Evolutionary conservation across 2,113 vertebrate species (phyloP), one percentile per base, ranked within the genome.

Genomic region (Chamaea fasciata): DNA sequence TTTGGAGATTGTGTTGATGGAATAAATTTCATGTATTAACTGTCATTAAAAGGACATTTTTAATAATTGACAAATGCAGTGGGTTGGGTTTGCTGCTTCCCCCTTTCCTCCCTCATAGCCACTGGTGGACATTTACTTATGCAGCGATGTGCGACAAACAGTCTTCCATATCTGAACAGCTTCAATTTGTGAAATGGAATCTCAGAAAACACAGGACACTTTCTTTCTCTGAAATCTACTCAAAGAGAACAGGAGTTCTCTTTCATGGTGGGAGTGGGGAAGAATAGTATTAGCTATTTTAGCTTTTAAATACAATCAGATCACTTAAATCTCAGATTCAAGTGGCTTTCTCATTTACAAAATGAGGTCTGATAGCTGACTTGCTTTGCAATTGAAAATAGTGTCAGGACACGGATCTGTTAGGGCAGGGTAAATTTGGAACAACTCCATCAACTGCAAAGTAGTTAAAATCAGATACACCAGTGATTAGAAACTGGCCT

Each of bases 51-150:
- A 78, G 20, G 22, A 39, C 18, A 62, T 46, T 83, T 92, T 94
- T 59, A 91, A 42, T 64, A 35, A 90, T 44, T 70, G 59, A 69
- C 89, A 85, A 82, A 83, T 15, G 63, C 17, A 74, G 18, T 14
- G 64, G 22, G 6, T 13, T 78, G 14, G 11, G 30, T 70, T 96
- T 79, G 14, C 26, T 57, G 76, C 55, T 96, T 89, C 73, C 44
- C 52, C 24, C 60, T 89, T 90, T 93, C 44, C 69, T 91, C 74
- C 60, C 75, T 55, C 24, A 20, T 28, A 76, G 37, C 35, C 55
- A 77, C 68, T 89, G 74, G 31, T 90, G 92, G 35, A 70, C 50
- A 83, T 94, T 85, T 91, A 77, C 60, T 93, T 87, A 88, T 21
- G 35, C 47, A 76, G 56, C 28, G 13, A 80, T 76, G 68, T 86